Evolutionary conservation across 2,797 vertebrate genomes (phyloP).

Genomic region (Botia almorhae): DNA sequence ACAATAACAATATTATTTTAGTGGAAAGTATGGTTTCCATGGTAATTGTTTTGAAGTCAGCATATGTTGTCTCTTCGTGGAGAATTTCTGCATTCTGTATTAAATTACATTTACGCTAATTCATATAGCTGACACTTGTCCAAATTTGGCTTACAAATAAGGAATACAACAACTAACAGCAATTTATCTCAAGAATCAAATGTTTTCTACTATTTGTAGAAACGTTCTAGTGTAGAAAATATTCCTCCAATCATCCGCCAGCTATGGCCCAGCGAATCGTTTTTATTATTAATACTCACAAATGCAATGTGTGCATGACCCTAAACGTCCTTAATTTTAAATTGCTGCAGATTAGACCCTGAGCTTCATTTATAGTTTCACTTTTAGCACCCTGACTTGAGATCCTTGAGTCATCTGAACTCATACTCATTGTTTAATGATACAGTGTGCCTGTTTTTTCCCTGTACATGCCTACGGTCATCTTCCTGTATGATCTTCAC

Average conservation of each 20-base stretch:
- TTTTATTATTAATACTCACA: neutral
- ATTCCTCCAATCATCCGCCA: neutral
- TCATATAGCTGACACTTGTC: neutral
- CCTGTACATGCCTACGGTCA: neutral
- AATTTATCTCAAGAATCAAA: neutral
- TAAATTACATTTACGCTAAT: neutral
- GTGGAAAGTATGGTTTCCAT: neutral
- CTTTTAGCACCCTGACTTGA: neutral
- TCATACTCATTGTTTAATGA: too few species aligned
- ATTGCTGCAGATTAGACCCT: neutral
- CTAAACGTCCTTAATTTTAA: neutral
- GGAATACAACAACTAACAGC: neutral
- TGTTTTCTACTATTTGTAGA: neutral
- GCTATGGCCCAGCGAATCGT: neutral
- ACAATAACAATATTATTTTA: neutral
- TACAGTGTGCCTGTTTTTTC: neutral
- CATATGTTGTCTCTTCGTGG: neutral
- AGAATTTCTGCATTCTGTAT: neutral
- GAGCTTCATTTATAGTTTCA: neutral
- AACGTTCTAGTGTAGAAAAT: neutral
- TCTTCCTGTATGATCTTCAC: too few species aligned
- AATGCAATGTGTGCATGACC: neutral
- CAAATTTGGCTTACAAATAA: neutral
- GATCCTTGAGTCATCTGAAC: neutral
- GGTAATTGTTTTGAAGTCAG: neutral